phyloP scores from a whole-genome alignment of 2,888 invertebrate genomes.

The Dryobota labecula region DNA sequence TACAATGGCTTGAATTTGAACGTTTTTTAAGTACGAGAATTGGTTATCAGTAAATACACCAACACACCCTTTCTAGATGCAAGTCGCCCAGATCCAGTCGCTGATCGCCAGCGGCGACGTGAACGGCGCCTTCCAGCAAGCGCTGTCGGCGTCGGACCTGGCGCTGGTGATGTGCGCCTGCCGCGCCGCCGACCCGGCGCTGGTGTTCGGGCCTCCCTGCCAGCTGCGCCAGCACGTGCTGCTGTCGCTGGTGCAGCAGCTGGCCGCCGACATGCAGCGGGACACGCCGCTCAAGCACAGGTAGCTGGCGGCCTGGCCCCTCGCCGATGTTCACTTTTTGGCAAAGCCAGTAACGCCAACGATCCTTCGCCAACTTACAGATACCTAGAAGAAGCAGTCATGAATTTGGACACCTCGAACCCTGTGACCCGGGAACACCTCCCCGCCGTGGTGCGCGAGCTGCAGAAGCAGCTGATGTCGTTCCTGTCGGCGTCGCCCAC shows the following conservation, averaged over 20 bases:
- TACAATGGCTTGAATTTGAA: neutral
- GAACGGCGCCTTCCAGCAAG: constrained; percentile 97
- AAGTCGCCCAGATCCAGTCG: constrained; percentile 93
- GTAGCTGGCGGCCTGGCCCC: too few relatives aligned
- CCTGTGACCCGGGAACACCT: constrained; percentile 96
- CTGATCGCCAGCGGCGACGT: constrained; percentile 93
- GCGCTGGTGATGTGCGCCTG: constrained; percentile 96
- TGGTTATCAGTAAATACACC: neutral
- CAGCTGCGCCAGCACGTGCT: constrained; percentile 96
- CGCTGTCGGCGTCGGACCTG: constrained; percentile 96
- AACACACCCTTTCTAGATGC: constrained; percentile 78
- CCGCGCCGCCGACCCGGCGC: constrained; percentile 94
- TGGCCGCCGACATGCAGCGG: constrained; percentile 96
- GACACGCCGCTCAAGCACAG: constrained; percentile 90
- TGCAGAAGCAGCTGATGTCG: constrained; percentile 93
- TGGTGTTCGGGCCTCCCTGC: constrained; percentile 94
- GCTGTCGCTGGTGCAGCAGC: constrained; percentile 97
- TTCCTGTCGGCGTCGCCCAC: constrained; percentile 89
- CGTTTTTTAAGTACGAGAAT: neutral
- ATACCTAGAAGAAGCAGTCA: constrained; percentile 96
- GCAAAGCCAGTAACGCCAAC: neutral
- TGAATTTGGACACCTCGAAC: constrained; percentile 94
- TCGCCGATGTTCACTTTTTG: too few relatives aligned
- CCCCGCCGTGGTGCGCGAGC: constrained; percentile 93
- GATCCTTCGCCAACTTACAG: constrained; percentile 82